A percentile compares a stretch with the other conserved stretches of the same genome.
These are phyloP conservation scores for Dasypus novemcinctus DNA, from an alignment of 2,113 vertebrate genomes.

Conservation along the genomic window DNA sequence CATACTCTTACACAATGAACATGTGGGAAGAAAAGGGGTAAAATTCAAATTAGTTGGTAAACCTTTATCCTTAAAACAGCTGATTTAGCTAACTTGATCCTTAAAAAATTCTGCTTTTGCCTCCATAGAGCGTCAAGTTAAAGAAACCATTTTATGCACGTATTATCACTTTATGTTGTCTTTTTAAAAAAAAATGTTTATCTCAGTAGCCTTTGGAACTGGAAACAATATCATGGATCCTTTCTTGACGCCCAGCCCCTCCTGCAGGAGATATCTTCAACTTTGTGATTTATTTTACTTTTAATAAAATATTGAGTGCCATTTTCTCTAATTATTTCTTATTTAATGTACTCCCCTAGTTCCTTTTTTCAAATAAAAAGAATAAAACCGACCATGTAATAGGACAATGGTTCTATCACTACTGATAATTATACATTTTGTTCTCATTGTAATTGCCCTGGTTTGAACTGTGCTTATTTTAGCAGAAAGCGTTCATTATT, in stretches of 20 bases:
- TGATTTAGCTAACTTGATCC: background rate
- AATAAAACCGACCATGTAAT: constrained; percentile 70
- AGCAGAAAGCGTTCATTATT: constrained; percentile 87
- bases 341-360: constrained; percentile 79
- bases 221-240: background rate
- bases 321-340: constrained; percentile 83
- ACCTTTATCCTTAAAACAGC: background rate
- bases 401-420: constrained; percentile 82
- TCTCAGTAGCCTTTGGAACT: background rate
- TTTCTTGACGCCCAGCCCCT: background rate
- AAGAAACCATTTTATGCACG: background rate
- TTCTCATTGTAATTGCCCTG: constrained; percentile 86
- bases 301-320: constrained; percentile 76
- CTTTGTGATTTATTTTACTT: constrained; percentile 67
- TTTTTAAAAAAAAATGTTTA: constrained; percentile 7
- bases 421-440: constrained; percentile 86
- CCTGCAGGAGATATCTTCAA: constrained; percentile 37
- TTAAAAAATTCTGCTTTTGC: background rate
- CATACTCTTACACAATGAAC: background rate
- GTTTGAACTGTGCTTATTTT: constrained; percentile 86
- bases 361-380: constrained; percentile 82
- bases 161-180: constrained; percentile 17
- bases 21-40: background rate
- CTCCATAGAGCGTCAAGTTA: background rate
- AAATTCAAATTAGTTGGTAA: background rate